Percentiles rank a stretch among this genome's conserved stretches.
Conservation (phyloP, 2,113 vertebrate species). For the Brachypodius melanocephalos region DNA sequence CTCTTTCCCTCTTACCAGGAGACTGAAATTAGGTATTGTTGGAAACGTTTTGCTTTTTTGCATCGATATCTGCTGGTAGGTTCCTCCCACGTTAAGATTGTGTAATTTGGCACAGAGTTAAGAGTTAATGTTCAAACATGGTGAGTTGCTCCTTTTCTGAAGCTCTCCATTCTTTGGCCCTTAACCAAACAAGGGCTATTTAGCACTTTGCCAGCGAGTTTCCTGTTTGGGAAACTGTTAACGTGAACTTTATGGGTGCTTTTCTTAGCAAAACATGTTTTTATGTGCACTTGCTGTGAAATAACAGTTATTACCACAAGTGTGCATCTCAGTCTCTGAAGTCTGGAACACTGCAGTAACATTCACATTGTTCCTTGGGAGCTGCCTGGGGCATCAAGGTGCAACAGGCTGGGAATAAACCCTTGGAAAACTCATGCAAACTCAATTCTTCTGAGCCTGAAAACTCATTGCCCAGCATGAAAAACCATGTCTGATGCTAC, state of each 20-base stretch:
- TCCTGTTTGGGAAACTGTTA: slow-evolving; percentile 46
- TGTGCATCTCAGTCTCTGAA: background rate
- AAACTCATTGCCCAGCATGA: background rate
- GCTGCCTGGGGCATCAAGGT: background rate
- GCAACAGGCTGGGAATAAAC: background rate
- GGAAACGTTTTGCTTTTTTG: background rate
- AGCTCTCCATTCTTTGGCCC: background rate
- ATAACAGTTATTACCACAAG: background rate
- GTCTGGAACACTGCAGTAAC: background rate
- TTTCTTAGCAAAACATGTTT: background rate
- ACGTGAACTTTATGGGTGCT: background rate
- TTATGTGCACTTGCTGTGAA: background rate
- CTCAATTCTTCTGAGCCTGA: background rate
- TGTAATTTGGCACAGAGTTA: slow-evolving; percentile 38
- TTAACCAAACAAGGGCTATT: slow-evolving; percentile 50
- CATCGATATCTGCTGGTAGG: background rate
- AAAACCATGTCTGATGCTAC: background rate
- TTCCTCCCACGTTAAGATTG: slow-evolving; percentile 25
- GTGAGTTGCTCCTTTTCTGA: slow-evolving; percentile 6
- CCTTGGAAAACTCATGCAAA: accelerated
- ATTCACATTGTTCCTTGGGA: background rate
- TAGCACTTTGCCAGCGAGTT: slow-evolving; percentile 36
- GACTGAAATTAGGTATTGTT: background rate
- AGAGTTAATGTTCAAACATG: background rate
- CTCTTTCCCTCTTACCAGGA: background rate